Base-by-base conservation (phyloP, 2,797 vertebrate genomes). In the Poecilia velifera region DNA sequence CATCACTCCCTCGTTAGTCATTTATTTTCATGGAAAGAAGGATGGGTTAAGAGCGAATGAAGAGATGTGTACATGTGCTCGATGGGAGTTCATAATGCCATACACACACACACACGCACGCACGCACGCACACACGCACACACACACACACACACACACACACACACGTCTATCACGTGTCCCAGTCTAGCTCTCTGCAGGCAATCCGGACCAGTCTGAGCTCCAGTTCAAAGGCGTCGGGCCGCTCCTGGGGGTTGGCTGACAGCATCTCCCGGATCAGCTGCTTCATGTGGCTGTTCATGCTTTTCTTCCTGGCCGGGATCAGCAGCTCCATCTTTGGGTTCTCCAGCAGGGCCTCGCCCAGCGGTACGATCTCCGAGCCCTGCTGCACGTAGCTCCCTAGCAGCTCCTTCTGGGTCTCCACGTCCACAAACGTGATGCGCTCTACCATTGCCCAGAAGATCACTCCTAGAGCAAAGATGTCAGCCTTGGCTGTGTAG, bases 401-500 rank as follows among this genome's bases (percentile, higher is more conserved):
- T 87, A 99, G 88, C 72, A 99, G 96, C 91, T 98, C 97, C 80
- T 98, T 98, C 95, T 98, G 98, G 0, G 97, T 98, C 87, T 98
- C 97, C 1, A 96, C 97, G 16, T 99, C 98, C 51, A 98, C 93
- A 73, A 99, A 99, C 0, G 98, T 99, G 89, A 99, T 98, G 81
- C 97, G 96, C 90, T 99, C 98, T 89, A 99, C 89, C 98, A 99
- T 99, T 0, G 98, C 98, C 98, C 98, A 99, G 91, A 99, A 97
- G 78, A 99, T 99, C 84, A 99, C 96, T 1, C 98, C 98, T 84
- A 99, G 90, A 0, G 98, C 98, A 36, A 99, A 99, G 93, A 99
- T 99, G 90, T 99, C 98, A 0, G 98, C 98, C 91, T 99, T 99
- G 76, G 98, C 98, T 0, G 98, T 99, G 91, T 99, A 99, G 92